Evolutionary conservation across 2,888 invertebrate species (phyloP), one percentile per base, ranked within the genome.

Genomic region (Idaea aversata): DNA sequence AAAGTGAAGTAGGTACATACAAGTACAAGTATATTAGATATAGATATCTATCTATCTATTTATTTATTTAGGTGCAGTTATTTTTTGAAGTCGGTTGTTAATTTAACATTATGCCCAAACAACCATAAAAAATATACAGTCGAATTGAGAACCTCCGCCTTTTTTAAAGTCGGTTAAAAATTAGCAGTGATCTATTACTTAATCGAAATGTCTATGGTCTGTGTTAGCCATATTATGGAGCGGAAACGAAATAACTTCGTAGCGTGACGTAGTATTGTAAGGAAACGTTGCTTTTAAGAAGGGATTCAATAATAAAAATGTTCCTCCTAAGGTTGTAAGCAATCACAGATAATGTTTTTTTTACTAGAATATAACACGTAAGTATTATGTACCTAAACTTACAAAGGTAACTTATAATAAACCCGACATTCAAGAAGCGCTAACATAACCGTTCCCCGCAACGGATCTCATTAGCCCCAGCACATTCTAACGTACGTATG

Each of bases 181-280:
- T 10, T 1, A 47, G 13, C 10, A 13, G 13, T 10, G 7, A 47
- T 5, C 13, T 47, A 47, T 47, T 10, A 47, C 13, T 13, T 2
- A 13, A 47, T 47, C 13, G 13, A 36, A 47, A 47, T 47, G 47
- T 47, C 13, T 47, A 5, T 47, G 10, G 47, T 47, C 47, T 64
- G 69, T 69, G 67, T 65, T 71, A 70, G 62, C 65, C 68, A 68
- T 72, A 65, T n/a, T 73, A 70, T 77, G 72, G 75, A 69, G 76
- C 75, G 78, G 83, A 78, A 82, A 72, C 71, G 34, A 70, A 71
- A 66, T 65, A 63, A 65, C 70, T 70, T 67, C 70, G 70, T 76
- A 67, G 74, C 75, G 75, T 77, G 78, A 76, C 74, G 68, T 47
- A 13, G 5, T 47, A 10, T 61, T 16, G n/a, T 62, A 63, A 61